phyloP scores from a whole-genome alignment of 1,140 invertebrate species.

The Nylanderia fulva region DNA sequence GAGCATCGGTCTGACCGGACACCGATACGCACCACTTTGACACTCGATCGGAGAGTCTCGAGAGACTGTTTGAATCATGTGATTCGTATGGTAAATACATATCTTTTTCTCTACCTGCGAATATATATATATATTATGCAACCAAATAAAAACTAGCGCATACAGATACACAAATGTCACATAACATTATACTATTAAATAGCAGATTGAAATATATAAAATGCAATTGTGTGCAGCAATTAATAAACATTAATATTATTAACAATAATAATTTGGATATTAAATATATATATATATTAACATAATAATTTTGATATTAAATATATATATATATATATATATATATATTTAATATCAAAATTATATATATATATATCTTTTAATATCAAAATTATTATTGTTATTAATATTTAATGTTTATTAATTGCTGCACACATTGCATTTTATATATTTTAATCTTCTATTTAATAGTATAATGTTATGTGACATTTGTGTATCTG shows the following conservation, averaged over 20 bases:
- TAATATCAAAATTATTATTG: neutral
- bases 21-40: slow-evolving; percentile 63
- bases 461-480: neutral
- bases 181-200: slow-evolving; percentile 1
- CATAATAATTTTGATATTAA: no score
- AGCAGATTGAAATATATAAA: neutral
- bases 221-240: neutral
- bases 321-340: no score
- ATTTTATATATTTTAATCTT: neutral
- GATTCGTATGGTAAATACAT: slow-evolving; percentile 48
- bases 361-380: no score
- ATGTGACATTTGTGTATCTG: neutral
- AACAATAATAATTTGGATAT: neutral
- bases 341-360: no score
- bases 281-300: no score
- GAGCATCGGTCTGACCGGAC: slow-evolving; percentile 46
- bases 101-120: neutral
- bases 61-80: slow-evolving; percentile 50
- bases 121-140: neutral
- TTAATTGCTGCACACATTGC: neutral
- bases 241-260: neutral
- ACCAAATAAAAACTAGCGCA: neutral
- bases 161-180: neutral
- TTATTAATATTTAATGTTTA: neutral
- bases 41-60: slow-evolving; percentile 58